Percentiles rank a stretch among this genome's conserved stretches.
Conservation (phyloP, 2,888 invertebrate species). For the Meloe dianella region DNA sequence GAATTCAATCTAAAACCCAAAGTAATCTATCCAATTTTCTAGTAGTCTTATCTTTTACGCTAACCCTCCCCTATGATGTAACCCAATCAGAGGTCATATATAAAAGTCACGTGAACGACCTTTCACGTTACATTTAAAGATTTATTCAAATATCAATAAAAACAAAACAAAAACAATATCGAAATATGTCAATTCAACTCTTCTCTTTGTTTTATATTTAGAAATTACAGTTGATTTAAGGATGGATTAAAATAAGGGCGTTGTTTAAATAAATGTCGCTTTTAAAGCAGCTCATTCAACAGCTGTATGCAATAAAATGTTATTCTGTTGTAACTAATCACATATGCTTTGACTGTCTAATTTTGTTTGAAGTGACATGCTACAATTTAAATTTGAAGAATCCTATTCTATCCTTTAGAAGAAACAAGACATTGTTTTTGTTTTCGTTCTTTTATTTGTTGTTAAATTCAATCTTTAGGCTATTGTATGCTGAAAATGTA, state of each 20-base stretch:
- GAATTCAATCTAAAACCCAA: constrained; percentile 57
- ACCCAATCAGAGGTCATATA: constrained; percentile 52
- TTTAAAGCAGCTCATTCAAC: constrained; percentile 19
- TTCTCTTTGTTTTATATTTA: constrained; percentile 24
- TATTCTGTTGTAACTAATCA: constrained; percentile 1
- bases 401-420: neutral
- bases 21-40: constrained; percentile 59
- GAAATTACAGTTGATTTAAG: constrained; percentile 14
- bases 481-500: neutral
- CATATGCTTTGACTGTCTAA: constrained; percentile 7
- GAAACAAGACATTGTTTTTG: neutral
- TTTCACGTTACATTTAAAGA: constrained; percentile 39
- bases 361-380: neutral
- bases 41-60: constrained; percentile 56
- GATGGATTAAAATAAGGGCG: constrained; percentile 21
- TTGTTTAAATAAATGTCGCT: constrained; percentile 22
- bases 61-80: constrained; percentile 55
- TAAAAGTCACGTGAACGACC: constrained; percentile 52
- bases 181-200: constrained; percentile 1
- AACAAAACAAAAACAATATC: constrained; percentile 25
- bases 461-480: neutral
- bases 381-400: constrained; percentile 1
- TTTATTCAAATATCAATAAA: constrained; percentile 50
- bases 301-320: constrained; percentile 29
- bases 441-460: neutral